A percentile compares a stretch with the other conserved stretches of the same genome.
Conservation (phyloP, 2,113 vertebrate species). For the Verasper variegatus region DNA sequence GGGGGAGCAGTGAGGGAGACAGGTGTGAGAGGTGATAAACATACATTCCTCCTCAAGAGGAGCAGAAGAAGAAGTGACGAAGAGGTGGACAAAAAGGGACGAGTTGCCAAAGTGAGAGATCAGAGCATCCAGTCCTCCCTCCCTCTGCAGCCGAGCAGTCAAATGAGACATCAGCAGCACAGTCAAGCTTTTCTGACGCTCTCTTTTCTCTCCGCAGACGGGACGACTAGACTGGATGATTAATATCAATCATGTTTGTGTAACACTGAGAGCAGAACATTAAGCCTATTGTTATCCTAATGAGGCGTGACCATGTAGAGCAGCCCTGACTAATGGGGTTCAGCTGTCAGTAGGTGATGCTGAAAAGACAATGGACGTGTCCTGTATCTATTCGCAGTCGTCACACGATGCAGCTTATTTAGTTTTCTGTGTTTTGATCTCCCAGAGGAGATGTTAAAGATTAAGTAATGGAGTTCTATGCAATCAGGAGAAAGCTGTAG, state of each 20-base stretch:
- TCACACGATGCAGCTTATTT: neutral
- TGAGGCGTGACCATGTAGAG: conserved; percentile 65
- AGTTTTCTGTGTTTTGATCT: conserved; percentile 12
- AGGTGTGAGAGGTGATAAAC: neutral
- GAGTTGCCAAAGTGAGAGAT: conserved; percentile 2
- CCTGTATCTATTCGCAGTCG: conserved; percentile 10
- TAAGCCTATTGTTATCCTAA: conserved; percentile 67
- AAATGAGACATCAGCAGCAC: conserved; percentile 59
- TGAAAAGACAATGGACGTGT: conserved; percentile 2
- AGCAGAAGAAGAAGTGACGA: neutral
- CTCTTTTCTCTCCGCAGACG: conserved; percentile 35
- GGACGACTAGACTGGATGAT: conserved; percentile 37
- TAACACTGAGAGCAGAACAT: conserved; percentile 41
- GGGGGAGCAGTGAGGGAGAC: neutral
- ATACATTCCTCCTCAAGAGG: conserved; percentile 7
- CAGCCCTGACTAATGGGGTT: conserved; percentile 68
- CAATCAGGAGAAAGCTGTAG: no score
- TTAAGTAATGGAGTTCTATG: no score
- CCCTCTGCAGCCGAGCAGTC: conserved; percentile 29
- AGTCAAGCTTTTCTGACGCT: conserved; percentile 15
- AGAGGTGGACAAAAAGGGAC: neutral
- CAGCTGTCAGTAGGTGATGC: conserved; percentile 21
- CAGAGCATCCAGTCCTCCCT: neutral
- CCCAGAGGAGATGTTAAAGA: neutral
- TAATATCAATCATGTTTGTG: conserved; percentile 67